Evolutionary conservation across 2,888 invertebrate species (phyloP).

Genomic region (Chorisops tibialis): DNA sequence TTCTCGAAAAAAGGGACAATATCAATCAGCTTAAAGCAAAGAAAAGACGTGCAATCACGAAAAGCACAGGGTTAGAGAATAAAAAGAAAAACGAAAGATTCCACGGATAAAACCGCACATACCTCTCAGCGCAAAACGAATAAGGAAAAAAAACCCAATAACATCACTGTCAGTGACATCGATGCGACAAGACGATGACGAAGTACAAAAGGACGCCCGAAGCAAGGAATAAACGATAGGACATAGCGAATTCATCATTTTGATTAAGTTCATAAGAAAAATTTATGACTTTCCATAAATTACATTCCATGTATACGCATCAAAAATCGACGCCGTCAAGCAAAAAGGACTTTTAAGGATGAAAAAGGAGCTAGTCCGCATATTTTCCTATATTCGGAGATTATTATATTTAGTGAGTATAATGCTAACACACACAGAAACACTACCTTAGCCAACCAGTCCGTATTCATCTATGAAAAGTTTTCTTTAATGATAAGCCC

Average conservation of each 20-base stretch:
- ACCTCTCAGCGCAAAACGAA: too few species aligned
- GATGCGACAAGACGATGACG: conserved; percentile 10
- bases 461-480: background rate
- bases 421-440: too few species aligned
- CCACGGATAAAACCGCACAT: too few species aligned
- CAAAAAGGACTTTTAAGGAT: too few species aligned
- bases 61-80: too few species aligned
- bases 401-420: too few species aligned
- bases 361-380: background rate
- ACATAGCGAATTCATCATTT: conserved; percentile 32
- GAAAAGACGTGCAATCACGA: too few species aligned
- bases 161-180: conserved; percentile 4
- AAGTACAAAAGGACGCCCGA: conserved; percentile 1
- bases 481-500: background rate
- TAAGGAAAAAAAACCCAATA: background rate
- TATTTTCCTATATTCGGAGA: background rate
- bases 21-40: too few species aligned
- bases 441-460: background rate
- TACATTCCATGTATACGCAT: conserved; percentile 28
- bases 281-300: conserved; percentile 34
- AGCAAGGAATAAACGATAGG: background rate
- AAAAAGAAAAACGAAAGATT: too few species aligned
- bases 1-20: too few species aligned
- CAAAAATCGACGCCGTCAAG: conserved; percentile 18
- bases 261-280: conserved; percentile 34